Conservation (phyloP, 2,888 invertebrate species). For the Drosophila anomelani region DNA sequence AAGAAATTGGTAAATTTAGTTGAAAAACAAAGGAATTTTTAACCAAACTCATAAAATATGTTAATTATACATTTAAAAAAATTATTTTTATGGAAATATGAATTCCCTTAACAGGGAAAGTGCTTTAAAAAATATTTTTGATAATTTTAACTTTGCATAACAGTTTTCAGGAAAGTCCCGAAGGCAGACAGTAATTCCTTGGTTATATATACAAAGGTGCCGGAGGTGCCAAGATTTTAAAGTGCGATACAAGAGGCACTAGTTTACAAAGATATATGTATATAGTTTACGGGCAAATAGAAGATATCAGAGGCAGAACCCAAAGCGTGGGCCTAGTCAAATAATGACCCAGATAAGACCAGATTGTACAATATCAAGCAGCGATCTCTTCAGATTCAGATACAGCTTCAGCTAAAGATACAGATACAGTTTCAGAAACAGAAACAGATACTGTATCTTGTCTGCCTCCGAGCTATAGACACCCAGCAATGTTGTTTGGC, state of each 20-base stretch:
- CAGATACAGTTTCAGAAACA: conserved; percentile 14
- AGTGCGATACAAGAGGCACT: conserved; percentile 8
- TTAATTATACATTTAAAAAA: neutral
- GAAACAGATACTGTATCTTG: conserved; percentile 22
- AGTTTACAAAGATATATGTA: conserved; percentile 9
- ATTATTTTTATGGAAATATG: neutral
- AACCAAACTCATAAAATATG: neutral
- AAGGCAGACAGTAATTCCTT: neutral
- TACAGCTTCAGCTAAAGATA: neutral
- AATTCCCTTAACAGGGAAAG: neutral
- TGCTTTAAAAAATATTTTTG: neutral
- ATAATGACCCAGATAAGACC: conserved; percentile 70
- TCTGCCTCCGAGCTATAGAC: conserved; percentile 15
- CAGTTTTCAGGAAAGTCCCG: neutral
- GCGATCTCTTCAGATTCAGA: conserved; percentile 5
- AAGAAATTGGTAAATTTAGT: neutral
- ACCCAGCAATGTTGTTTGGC: conserved; percentile 31
- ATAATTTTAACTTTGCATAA: neutral
- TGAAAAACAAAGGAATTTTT: neutral
- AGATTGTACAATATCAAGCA: conserved; percentile 58
- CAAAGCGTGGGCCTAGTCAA: conserved; percentile 52
- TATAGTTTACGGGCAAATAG: conserved; percentile 8
- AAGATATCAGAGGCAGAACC: conserved; percentile 36
- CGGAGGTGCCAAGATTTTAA: conserved; percentile 33
- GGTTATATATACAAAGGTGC: neutral